phyloP scores from a whole-genome alignment of 1,140 invertebrate species.

The Metaphire vulgaris region DNA sequence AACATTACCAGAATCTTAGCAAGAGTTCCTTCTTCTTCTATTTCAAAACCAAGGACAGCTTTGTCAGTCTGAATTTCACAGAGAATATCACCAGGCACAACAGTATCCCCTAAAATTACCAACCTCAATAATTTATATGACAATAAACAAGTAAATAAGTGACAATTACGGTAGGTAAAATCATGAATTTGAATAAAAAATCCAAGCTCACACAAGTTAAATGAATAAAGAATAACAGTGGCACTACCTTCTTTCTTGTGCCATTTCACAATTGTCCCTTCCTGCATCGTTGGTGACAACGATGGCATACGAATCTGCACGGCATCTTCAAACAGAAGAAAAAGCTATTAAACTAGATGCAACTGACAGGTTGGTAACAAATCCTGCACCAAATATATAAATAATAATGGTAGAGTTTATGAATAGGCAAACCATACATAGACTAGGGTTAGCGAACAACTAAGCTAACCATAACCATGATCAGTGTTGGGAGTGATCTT shows the following conservation, averaged over 20 bases:
- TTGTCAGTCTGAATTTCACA: slow-evolving; percentile 64
- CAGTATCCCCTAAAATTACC: slow-evolving; percentile 56
- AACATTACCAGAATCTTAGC: slow-evolving; percentile 58
- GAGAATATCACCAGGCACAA: slow-evolving; percentile 57
- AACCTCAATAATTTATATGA: background rate
- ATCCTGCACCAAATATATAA: no score
- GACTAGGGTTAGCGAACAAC: no score
- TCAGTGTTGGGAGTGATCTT: no score
- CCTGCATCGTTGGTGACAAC: slow-evolving; percentile 60
- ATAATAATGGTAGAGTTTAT: no score
- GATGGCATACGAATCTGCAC: slow-evolving; percentile 57
- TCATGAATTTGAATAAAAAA: background rate
- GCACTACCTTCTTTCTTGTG: slow-evolving; percentile 58
- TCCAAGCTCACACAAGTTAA: no score
- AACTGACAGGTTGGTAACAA: no score
- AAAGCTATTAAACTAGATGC: background rate
- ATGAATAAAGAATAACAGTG: no score
- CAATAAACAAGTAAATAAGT: background rate
- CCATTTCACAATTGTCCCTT: slow-evolving; percentile 61
- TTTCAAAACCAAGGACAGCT: slow-evolving; percentile 58
- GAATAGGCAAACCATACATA: no score
- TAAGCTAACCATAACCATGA: no score
- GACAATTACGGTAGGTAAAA: background rate
- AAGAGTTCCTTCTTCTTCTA: slow-evolving; percentile 59
- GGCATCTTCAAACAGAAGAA: slow-evolving; percentile 34